phyloP scores from a whole-genome alignment of 2,888 invertebrate species.

The Oasisia sp. region DNA sequence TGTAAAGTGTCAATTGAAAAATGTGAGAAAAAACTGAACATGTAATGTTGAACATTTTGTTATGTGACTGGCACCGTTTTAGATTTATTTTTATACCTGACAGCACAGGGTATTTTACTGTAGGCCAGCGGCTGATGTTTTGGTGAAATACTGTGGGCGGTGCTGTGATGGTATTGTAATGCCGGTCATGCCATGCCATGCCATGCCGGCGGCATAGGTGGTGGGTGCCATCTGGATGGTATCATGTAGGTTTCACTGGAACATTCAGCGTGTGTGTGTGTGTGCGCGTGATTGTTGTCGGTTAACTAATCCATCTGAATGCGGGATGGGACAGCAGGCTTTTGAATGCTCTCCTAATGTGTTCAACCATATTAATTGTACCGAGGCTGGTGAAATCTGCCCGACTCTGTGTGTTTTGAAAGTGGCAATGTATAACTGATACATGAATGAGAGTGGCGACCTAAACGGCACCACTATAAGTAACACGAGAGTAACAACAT shows the following conservation, averaged over 20 bases:
- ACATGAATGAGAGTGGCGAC: not conserved
- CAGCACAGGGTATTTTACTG: not conserved
- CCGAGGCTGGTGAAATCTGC: not conserved
- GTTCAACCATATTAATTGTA: not conserved
- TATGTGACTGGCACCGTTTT: not conserved
- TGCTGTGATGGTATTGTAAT: not conserved
- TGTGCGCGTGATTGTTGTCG: not conserved
- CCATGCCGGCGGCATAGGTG: not conserved
- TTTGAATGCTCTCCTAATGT: not conserved
- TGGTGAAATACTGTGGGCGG: not conserved
- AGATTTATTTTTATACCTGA: conserved; percentile 6
- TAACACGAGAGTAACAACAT: not conserved
- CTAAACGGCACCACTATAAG: conserved; percentile 1
- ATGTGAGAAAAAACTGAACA: not conserved
- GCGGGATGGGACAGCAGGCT: not conserved
- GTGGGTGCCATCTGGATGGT: not conserved
- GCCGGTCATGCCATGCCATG: not conserved
- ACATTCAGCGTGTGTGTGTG: not conserved
- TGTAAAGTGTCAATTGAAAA: not conserved
- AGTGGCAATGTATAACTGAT: too few species aligned
- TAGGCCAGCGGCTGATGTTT: not conserved
- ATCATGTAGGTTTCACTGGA: not conserved
- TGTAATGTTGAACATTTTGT: not conserved
- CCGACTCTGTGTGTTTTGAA: not conserved
- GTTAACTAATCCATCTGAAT: not conserved